Base-by-base conservation (phyloP, 2,888 invertebrate genomes). In the Hydroisotoma schaefferi region DNA sequence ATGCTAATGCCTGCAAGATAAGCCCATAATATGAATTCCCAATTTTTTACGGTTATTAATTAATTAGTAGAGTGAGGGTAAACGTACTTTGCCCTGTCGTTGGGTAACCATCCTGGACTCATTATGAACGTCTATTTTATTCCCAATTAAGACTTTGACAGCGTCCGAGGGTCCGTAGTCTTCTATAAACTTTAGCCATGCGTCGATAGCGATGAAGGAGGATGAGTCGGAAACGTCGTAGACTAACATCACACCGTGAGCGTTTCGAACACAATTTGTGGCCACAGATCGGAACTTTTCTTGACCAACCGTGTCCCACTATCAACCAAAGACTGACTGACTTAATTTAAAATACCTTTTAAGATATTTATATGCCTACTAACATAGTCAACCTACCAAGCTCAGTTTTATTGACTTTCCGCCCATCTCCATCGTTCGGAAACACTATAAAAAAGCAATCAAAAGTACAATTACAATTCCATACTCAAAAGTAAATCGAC, bases 231-330 rank as follows among this genome's bases (percentile, higher is more conserved):
- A 63, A 10, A 71, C 69, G 46, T 71, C 70, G 56, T 71, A 71
- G 5, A 69, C 68, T 2, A 71, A 47, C 15, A 71, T 40, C 2
- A 65, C 64, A 27, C 70, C 70, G 43, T 71, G 63, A 10, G 70
- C 61, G 53, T 69, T 68, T 28, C 70, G 59, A 18, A 67, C 67
- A 51, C 64, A 71, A 47, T 71, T 71, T 18, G 66, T 67, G 3
- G 69, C 68, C 10, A 71, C 48, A 2, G 70, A 69, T 15, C 68
- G 65, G 48, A 68, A 67, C 33, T 64, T 59, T 40, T 68, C 68
- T 46, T 70, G 69, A 15, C 71, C 71, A 22, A 69, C 69, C 8
- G 68, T 70, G 51, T 70, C 68, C 68, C 70, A 70, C 67, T 68
- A 18, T 18, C 15, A 47, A 49, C 25, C 37, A 63, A 58, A 56